These are phyloP conservation scores for Sebastes kiyomatsui DNA, from an alignment of 2,797 vertebrate genomes.

Conservation along the genomic window DNA sequence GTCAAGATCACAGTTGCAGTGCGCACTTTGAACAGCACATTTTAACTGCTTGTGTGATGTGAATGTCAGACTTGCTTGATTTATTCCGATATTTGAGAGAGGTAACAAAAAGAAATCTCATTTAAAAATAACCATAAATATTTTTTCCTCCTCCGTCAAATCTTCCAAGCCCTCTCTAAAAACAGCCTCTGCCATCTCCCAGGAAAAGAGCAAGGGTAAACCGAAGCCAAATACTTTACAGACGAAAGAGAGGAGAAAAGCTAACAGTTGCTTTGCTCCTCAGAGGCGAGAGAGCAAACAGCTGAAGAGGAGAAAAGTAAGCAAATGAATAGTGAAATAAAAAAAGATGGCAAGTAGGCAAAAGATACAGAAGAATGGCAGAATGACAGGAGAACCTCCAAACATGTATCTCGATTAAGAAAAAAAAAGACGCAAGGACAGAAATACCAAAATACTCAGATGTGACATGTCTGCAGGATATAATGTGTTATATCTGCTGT, in stretches of 20 bases:
- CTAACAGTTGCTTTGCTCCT: constrained; percentile 59
- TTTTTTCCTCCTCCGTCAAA: constrained; percentile 47
- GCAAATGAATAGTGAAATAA: constrained; percentile 47
- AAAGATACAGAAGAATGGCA: constrained; percentile 24
- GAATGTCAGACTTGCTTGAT: constrained; percentile 65
- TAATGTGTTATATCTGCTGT: constrained; percentile 44
- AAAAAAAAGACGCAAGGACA: constrained; percentile 13
- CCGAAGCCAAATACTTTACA: constrained; percentile 59
- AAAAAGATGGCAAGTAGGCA: constrained; percentile 40
- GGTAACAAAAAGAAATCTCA: constrained; percentile 22
- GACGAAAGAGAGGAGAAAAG: constrained; percentile 50
- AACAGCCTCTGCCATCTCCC: constrained; percentile 57
- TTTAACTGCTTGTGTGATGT: constrained; percentile 59
- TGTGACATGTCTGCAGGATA: constrained; percentile 24
- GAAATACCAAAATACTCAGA: constrained; percentile 24
- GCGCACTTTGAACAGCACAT: constrained; percentile 40
- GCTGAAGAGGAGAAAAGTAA: constrained; percentile 43
- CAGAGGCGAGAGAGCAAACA: constrained; percentile 55
- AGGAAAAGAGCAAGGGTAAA: constrained; percentile 61
- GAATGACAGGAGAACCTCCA: constrained; percentile 39
- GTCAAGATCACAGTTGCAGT: constrained; percentile 43
- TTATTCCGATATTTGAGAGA: constrained; percentile 61
- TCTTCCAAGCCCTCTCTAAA: constrained; percentile 54
- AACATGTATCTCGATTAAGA: constrained; percentile 29
- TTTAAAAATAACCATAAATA: constrained; percentile 69